phyloP scores from a whole-genome alignment of 2,888 invertebrate species.

The Andrena praecox region DNA sequence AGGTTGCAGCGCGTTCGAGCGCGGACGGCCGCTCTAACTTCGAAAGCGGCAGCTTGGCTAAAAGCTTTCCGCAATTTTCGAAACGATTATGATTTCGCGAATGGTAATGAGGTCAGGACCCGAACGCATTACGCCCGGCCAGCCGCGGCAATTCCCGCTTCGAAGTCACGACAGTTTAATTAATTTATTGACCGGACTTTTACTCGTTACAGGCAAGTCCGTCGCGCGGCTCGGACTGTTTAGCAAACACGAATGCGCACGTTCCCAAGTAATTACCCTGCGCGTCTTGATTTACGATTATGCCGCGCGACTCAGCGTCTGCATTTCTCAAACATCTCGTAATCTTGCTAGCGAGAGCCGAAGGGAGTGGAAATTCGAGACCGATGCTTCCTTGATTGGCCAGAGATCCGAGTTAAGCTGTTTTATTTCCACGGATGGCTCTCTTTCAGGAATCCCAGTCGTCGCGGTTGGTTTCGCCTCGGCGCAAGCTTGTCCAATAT shows the following conservation, averaged over 20 bases:
- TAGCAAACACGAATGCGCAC: conserved; percentile 59
- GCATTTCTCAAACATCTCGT: conserved; percentile 45
- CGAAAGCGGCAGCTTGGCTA: conserved; percentile 52
- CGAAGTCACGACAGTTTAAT: conserved; percentile 58
- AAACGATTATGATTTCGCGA: conserved; percentile 64
- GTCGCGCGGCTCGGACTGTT: conserved; percentile 43
- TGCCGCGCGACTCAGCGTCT: conserved; percentile 19
- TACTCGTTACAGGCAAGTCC: conserved; percentile 55
- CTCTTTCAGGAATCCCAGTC: background rate
- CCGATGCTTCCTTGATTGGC: conserved; percentile 1
- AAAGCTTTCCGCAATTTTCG: conserved; percentile 69
- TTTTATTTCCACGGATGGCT: background rate
- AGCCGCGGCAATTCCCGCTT: conserved; percentile 26
- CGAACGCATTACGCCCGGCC: conserved; percentile 35
- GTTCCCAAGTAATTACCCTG: conserved; percentile 54
- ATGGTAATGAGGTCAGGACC: conserved; percentile 52
- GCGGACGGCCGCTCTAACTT: conserved; percentile 42
- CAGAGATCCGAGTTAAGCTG: background rate
- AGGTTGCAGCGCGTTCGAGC: conserved; percentile 20
- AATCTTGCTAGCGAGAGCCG: conserved; percentile 13
- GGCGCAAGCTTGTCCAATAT: background rate
- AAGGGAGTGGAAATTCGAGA: conserved; percentile 23
- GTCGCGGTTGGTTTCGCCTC: background rate
- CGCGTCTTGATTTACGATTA: conserved; percentile 51
- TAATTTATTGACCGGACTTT: conserved; percentile 64